A percentile compares a stretch with the other conserved stretches of the same genome.
phyloP scores from a whole-genome alignment of 2,888 invertebrate genomes.

The Sepioteuthis lessoniana region DNA sequence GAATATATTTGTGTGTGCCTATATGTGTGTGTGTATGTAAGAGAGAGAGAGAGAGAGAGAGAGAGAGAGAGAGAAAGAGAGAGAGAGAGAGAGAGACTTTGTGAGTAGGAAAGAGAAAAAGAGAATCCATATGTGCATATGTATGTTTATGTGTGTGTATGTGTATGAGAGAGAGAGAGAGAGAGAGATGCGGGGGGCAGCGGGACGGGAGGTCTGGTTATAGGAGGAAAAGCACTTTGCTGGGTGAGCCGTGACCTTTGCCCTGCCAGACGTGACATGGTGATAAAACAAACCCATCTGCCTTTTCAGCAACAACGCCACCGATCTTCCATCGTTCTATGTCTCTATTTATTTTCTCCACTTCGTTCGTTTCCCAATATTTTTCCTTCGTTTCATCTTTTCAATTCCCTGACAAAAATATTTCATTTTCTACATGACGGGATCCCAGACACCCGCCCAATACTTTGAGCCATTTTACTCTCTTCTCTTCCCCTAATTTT shows the following conservation, averaged over 20 bases:
- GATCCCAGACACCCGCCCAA: not conserved
- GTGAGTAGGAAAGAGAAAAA: too few relatives aligned
- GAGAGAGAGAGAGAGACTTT: too few relatives aligned
- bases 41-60: too few relatives aligned
- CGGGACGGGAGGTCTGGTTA: not conserved
- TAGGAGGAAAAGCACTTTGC: not conserved
- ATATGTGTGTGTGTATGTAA: too few relatives aligned
- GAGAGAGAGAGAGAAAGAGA: too few relatives aligned
- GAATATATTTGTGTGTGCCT: too few relatives aligned
- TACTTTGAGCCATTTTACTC: not conserved
- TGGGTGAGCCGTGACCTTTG: not conserved
- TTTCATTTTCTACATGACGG: not conserved
- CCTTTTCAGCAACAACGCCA: not conserved
- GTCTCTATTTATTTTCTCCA: not conserved
- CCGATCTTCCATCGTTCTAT: not conserved
- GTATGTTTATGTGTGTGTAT: too few relatives aligned
- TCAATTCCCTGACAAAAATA: not conserved
- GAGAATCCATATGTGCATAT: too few relatives aligned
- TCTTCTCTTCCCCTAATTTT: not conserved
- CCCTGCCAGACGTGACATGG: not conserved
- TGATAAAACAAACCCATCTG: constrained; percentile 33
- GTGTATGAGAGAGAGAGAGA: too few relatives aligned
- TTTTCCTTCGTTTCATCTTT: not conserved
- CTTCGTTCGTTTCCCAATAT: not conserved
- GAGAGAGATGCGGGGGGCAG: not conserved